Percentiles rank a stretch among this genome's conserved stretches.
Evolutionary conservation across 2,797 vertebrate genomes (phyloP).

Genomic region (Ctenosaura bakeri): DNA sequence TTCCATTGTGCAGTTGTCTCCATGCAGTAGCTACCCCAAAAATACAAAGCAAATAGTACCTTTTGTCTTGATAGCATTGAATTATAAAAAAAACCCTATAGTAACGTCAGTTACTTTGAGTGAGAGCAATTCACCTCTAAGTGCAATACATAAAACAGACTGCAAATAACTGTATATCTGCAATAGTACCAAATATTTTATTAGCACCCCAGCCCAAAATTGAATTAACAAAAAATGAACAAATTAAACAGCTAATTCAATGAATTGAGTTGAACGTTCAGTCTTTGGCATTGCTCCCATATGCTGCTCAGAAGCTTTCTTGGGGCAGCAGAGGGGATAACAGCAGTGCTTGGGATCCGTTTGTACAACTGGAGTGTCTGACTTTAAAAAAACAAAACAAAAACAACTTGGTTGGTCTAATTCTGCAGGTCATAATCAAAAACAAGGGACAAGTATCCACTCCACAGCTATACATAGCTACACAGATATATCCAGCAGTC

Average conservation of each 20-base stretch:
- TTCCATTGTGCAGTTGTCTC: neutral
- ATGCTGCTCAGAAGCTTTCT: neutral
- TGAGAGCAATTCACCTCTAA: neutral
- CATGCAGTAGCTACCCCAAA: neutral
- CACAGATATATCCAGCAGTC: neutral
- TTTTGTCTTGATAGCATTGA: neutral
- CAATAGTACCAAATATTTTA: neutral
- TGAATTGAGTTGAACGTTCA: neutral
- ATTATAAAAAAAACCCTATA: neutral
- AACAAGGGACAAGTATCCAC: neutral
- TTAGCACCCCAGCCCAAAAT: neutral
- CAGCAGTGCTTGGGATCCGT: neutral
- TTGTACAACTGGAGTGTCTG: neutral
- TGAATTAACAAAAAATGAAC: conserved; percentile 14
- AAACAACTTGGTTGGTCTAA: neutral
- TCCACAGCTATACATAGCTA: neutral
- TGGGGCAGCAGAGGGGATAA: neutral
- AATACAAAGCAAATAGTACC: neutral
- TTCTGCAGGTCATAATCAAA: neutral
- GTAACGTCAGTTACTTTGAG: neutral
- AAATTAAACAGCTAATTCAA: neutral
- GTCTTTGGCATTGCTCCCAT: neutral
- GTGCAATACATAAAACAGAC: neutral
- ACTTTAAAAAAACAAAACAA: neutral
- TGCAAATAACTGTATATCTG: neutral